Evolutionary conservation across 2,888 invertebrate genomes (phyloP), one percentile per base, ranked within the genome.

Genomic region (Odontocolon sp.): DNA sequence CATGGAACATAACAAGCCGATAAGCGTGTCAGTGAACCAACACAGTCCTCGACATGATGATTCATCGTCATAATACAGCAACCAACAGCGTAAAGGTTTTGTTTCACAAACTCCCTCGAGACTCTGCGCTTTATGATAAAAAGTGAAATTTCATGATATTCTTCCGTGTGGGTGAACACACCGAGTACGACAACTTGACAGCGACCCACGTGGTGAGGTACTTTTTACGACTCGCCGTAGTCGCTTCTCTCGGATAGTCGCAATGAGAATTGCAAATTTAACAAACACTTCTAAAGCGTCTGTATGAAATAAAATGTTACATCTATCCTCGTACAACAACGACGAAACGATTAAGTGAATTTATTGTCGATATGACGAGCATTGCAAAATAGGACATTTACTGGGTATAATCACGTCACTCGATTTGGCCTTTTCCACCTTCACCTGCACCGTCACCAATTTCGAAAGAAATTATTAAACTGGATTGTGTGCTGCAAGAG

Each of bases 21-120:
- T 76, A 71, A 76, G 47, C 45, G 21, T 69, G 50, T 57, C 63
- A 47, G 54, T 33, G 36, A 57, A 54, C 70, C 42, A 69, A 42
- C 18, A 14, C 18, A 52, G 33, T 66, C 38, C 61, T 54, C 50
- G 31, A 42, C 75, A 18, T 54, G 70, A 66, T 71, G 66, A 76
- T 71, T 76, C 76, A 67, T 40, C 38, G 45, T 67, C 61, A 70
- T 61, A 54, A 66, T 64, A 68, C 59, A 52, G 42, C 21, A 2
- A 5, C 1, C 5, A 8, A 31, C 1, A 28, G 16, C 14, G 36
- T n/a, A n/a, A 67, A 67, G 54, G 45, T 67, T 61, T 52, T 67
- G 70, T 76, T 76, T 66, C 66, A 76, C 67, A 71, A n/a, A 71
- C 67, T 71, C 66, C 54, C 61, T 71, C 61, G 31, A 33, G 45